Evolutionary conservation across 2,113 vertebrate species (phyloP).

Genomic region (Ptychochromis oligacanthus): DNA sequence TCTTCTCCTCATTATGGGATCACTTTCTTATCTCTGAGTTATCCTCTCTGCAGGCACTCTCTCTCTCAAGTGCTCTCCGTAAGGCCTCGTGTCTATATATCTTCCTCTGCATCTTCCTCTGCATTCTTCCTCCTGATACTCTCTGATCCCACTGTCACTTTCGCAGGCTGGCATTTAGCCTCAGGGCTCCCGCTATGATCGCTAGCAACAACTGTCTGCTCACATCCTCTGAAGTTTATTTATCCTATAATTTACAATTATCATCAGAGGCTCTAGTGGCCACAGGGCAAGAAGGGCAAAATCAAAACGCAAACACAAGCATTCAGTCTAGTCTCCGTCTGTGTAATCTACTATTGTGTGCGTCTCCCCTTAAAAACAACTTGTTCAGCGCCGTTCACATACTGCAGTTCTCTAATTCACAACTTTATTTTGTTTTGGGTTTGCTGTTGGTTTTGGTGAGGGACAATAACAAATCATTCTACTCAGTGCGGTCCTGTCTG

Average conservation of each 20-base stretch:
- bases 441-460: constrained; percentile 48
- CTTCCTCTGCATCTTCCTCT: constrained; percentile 47
- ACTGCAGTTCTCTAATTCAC: constrained; percentile 59
- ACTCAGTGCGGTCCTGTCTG: constrained; percentile 11
- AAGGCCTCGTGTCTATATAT: constrained; percentile 36
- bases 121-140: constrained; percentile 23
- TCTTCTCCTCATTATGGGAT: constrained; percentile 54
- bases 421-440: constrained; percentile 38
- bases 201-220: constrained; percentile 22
- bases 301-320: constrained; percentile 29
- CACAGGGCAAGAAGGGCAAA: constrained; percentile 10
- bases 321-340: background rate
- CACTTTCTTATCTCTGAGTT: constrained; percentile 49
- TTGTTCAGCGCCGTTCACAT: constrained; percentile 57
- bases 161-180: constrained; percentile 47
- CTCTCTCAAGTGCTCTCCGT: constrained; percentile 45
- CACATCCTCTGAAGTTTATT: constrained; percentile 49
- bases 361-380: constrained; percentile 54
- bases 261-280: constrained; percentile 21
- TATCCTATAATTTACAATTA: constrained; percentile 49
- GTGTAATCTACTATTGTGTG: constrained; percentile 31
- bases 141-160: constrained; percentile 40
- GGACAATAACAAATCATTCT: constrained; percentile 27
- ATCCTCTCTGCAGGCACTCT: constrained; percentile 48
- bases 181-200: constrained; percentile 30